Percentiles rank a stretch among this genome's conserved stretches.
phyloP scores from a whole-genome alignment of 1,140 invertebrate species.

The Colletes latitarsis region DNA sequence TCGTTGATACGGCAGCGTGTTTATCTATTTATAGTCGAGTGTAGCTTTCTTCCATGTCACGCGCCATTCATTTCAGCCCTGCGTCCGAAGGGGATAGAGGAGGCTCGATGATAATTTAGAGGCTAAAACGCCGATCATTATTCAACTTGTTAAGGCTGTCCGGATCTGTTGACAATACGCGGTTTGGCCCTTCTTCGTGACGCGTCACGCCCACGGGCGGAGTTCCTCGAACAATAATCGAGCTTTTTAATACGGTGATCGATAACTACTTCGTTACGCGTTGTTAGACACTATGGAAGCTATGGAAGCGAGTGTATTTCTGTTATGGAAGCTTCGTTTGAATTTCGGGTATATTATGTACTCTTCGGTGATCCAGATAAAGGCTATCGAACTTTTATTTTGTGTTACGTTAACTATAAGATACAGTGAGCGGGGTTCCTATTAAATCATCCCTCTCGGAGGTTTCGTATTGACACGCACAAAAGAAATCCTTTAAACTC shows the following conservation, averaged over 20 bases:
- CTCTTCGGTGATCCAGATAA: too few relatives aligned
- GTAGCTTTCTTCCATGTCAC: constrained; percentile 53
- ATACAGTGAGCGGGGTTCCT: not conserved
- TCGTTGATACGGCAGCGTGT: constrained; percentile 1
- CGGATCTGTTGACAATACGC: constrained; percentile 17
- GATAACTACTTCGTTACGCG: not conserved
- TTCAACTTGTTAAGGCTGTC: constrained; percentile 43
- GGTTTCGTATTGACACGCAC: not conserved
- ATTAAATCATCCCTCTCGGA: not conserved
- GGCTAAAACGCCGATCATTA: constrained; percentile 42
- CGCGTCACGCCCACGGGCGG: not conserved
- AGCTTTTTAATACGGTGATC: constrained; percentile 14
- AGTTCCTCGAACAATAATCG: constrained; percentile 10
- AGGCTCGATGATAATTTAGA: constrained; percentile 49
- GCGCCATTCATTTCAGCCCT: constrained; percentile 35
- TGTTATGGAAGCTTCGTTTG: too few relatives aligned
- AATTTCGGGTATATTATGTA: too few relatives aligned
- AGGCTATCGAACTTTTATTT: not conserved
- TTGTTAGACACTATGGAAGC: too few relatives aligned
- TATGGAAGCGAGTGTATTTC: too few relatives aligned
- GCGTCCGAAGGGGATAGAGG: not conserved
- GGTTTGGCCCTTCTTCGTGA: not conserved
- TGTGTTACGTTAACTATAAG: not conserved
- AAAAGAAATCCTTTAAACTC: constrained; percentile 43
- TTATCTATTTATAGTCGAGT: constrained; percentile 54